These are phyloP conservation scores for Hydrozoanthus tunicans DNA, from an alignment of 64 coral and sea anemone genomes.

Conservation along the genomic window DNA sequence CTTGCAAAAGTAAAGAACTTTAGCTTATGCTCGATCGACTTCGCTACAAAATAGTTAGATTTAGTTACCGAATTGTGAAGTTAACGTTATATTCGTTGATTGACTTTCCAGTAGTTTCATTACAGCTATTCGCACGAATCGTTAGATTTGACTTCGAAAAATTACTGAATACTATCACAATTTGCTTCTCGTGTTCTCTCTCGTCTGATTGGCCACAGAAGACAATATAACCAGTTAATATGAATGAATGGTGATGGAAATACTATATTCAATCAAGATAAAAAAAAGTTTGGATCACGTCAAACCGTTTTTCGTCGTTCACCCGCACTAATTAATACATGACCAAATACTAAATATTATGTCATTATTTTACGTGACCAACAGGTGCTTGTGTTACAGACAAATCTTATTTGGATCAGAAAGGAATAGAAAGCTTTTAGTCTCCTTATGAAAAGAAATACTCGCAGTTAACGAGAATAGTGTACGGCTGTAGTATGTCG, in stretches of 20 bases:
- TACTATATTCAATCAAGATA: not conserved
- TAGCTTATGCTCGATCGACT: too few species aligned
- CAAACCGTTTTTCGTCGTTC: not conserved
- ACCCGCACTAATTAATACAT: conserved; percentile 45
- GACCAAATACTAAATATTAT: conserved; percentile 52
- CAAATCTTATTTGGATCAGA: not conserved
- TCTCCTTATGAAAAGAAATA: not conserved
- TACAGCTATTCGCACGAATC: not conserved
- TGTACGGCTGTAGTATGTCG: not conserved
- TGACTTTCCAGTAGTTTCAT: not conserved
- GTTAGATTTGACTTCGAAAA: not conserved
- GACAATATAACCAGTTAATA: not conserved
- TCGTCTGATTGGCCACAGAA: not conserved
- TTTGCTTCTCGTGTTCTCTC: not conserved
- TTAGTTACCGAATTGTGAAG: too few species aligned
- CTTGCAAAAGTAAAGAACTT: too few species aligned
- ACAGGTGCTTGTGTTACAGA: conserved; percentile 40
- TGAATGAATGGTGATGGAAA: not conserved
- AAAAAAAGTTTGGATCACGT: not conserved
- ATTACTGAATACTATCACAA: not conserved
- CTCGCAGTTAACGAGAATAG: not conserved
- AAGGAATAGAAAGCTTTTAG: not conserved
- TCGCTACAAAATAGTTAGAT: too few species aligned
- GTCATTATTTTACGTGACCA: conserved; percentile 29
- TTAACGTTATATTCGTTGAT: too few species aligned